Evolutionary conservation across 1,140 invertebrate species (phyloP).

Genomic region (Littorina saxatilis): DNA sequence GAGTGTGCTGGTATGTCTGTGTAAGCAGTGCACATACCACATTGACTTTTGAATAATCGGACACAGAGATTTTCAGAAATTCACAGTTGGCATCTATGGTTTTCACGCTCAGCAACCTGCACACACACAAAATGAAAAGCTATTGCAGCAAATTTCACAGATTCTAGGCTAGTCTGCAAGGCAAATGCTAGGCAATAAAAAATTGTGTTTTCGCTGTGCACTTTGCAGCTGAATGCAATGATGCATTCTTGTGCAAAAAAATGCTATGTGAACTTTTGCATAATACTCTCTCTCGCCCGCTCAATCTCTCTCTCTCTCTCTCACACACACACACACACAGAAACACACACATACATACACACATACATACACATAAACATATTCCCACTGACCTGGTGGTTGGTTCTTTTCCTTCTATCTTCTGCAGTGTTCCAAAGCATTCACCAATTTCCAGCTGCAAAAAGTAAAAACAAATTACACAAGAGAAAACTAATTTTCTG

Average conservation of each 20-base stretch:
- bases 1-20: neutral
- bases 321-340: constrained; percentile 60
- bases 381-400: neutral
- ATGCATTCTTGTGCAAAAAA: too few species aligned
- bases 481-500: too few species aligned
- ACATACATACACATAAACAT: too few species aligned
- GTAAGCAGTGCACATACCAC: constrained; percentile 58
- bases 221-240: too few species aligned
- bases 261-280: too few species aligned
- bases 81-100: constrained; percentile 71
- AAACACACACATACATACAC: constrained; percentile 4
- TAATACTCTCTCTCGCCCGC: too few species aligned
- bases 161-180: too few species aligned
- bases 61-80: constrained; percentile 70
- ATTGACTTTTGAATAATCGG: constrained; percentile 68
- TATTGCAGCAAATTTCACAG: too few species aligned
- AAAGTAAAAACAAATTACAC: neutral
- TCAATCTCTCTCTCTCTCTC: constrained; percentile 68
- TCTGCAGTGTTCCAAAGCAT: constrained; percentile 71
- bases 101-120: constrained; percentile 68
- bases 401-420: constrained; percentile 59
- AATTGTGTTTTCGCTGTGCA: too few species aligned
- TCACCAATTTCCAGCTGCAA: constrained; percentile 68
- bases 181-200: too few species aligned
- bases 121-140: constrained; percentile 28